Percentiles rank a stretch among this genome's conserved stretches.
phyloP scores from a whole-genome alignment of 1,140 invertebrate species.

The Holotrichia oblita region DNA sequence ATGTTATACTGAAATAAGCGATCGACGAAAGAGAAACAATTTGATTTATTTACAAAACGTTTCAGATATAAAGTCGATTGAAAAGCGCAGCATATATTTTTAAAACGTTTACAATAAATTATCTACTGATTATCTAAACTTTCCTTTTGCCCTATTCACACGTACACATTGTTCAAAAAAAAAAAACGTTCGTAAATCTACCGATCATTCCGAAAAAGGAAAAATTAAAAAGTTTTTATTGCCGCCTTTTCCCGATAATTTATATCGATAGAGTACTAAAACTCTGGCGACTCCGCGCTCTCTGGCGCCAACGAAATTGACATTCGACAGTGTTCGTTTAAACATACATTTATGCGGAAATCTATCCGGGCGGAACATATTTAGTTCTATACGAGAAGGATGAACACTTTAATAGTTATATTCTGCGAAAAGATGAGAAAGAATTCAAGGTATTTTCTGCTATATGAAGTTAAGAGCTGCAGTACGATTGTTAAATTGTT shows the following conservation, averaged over 20 bases:
- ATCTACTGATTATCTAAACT: background rate
- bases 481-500: too few relatives aligned
- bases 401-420: background rate
- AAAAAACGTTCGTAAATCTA: background rate
- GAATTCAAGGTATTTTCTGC: background rate
- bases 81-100: too few relatives aligned
- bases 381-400: background rate
- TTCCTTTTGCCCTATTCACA: background rate
- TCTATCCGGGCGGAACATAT: background rate
- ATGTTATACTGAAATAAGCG: too few relatives aligned
- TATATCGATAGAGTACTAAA: constrained; percentile 29
- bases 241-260: constrained; percentile 27
- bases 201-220: constrained; percentile 14
- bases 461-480: too few relatives aligned
- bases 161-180: background rate
- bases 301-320: constrained; percentile 28
- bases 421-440: background rate
- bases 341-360: background rate
- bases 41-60: too few relatives aligned
- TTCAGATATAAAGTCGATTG: too few relatives aligned
- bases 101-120: background rate
- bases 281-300: constrained; percentile 5
- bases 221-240: constrained; percentile 36
- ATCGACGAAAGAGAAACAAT: too few relatives aligned
- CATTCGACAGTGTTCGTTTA: constrained; percentile 19